Evolutionary conservation across 1,140 invertebrate genomes (phyloP), one percentile per base, ranked within the genome.

Genomic region (Hyphantria cunea): DNA sequence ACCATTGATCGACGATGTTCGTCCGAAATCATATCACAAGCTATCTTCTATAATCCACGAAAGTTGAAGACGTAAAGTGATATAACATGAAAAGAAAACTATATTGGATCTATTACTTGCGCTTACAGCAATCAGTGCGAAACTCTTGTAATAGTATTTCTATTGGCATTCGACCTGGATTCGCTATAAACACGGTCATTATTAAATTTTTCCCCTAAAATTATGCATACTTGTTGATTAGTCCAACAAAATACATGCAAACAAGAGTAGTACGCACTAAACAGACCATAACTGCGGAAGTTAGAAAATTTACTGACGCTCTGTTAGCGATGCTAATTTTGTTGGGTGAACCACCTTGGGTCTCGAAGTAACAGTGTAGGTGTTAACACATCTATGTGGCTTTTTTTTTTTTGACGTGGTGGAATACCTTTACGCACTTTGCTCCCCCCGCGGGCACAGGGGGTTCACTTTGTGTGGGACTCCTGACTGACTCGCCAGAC

Each of bases 221-320:
- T 39, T 2, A 39, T 39, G 7, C 37, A 9, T 9, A 39, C 7
- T 39, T 39, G 37, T 9, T 39, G 37, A 10, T 39, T 39, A 62
- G 34, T 37, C 49, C 50, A 62, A 53, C 41, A 45, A 11, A 62
- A n/a, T 39, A 58, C 53, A 39, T 61, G 56, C 48, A 66, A 49
- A 73, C 58, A 58, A 70, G 69, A 66, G 60, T 60, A 70, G 66
- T 68, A 39, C n/a, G 37, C 71, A 79, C 78, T 73, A 77, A 82
- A 64, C 75, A 48, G 69, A 82, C 73, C 70, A 68, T 53, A 68
- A 70, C 50, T 39, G 51, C 68, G 73, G 71, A 76, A 72, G 65
- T 72, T 45, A 66, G 50, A 45, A n/a, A 68, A 51, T 68, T 66
- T 64, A 66, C 66, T 8, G 44, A 45, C 62, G 42, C 55, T 59